phyloP scores from a whole-genome alignment of 1,140 invertebrate species.

The Apis florea region DNA sequence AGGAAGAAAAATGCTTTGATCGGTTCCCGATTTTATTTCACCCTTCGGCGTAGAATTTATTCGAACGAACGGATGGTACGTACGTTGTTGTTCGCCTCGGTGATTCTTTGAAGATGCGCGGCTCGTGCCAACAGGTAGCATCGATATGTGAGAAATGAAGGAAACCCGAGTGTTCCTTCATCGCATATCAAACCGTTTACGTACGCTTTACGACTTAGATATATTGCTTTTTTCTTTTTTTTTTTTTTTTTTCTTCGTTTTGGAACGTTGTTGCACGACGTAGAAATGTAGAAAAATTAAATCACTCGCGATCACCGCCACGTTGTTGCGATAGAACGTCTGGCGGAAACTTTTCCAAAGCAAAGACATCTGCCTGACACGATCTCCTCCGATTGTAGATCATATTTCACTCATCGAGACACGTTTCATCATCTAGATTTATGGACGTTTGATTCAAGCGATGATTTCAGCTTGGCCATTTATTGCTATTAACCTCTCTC shows the following conservation, averaged over 20 bases:
- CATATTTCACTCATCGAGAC: slow-evolving; percentile 19
- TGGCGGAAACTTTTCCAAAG: not conserved
- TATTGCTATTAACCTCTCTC: not conserved
- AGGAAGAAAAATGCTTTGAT: too few species aligned
- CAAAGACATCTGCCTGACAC: slow-evolving; percentile 12
- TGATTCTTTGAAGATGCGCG: not conserved
- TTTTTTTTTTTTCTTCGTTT: not conserved
- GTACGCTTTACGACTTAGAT: not conserved
- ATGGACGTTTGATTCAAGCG: not conserved
- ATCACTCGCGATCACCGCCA: too few species aligned
- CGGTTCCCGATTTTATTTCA: too few species aligned
- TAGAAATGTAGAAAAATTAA: slow-evolving; percentile 13
- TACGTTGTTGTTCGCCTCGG: slow-evolving; percentile 2
- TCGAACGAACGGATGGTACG: not conserved
- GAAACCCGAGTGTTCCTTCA: too few species aligned
- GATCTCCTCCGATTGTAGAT: slow-evolving; percentile 3
- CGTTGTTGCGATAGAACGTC: not conserved
- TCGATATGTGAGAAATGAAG: not conserved
- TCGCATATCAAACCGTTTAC: not conserved
- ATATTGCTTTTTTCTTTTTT: not conserved
- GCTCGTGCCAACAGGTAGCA: not conserved
- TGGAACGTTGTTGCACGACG: too few species aligned
- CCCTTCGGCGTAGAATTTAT: not conserved
- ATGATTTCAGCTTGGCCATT: not conserved
- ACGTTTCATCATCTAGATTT: slow-evolving; percentile 11